Evolutionary conservation across 2,113 vertebrate genomes (phyloP).

Genomic region (Oryzias javanicus): DNA sequence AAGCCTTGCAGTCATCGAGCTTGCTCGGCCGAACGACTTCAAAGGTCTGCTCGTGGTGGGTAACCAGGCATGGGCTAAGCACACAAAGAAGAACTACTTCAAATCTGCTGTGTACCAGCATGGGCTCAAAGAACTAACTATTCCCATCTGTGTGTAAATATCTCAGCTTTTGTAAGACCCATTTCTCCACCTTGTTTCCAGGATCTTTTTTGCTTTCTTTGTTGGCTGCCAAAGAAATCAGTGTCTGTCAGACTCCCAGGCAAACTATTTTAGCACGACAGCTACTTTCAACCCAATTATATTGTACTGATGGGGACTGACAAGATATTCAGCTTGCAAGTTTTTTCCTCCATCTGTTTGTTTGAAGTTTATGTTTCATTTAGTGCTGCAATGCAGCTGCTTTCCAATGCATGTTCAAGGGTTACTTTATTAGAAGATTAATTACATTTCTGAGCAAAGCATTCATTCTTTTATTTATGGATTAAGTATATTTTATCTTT

Average conservation of each 20-base stretch:
- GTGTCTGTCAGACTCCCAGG: constrained; percentile 29
- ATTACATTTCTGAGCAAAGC: too few relatives aligned
- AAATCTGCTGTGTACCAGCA: too few relatives aligned
- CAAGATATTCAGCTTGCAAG: constrained; percentile 30
- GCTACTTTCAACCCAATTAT: constrained; percentile 63
- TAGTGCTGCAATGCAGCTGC: constrained; percentile 32
- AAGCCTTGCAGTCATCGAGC: neutral
- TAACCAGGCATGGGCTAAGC: neutral
- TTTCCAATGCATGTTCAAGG: constrained; percentile 31
- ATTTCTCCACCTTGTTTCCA: too few relatives aligned
- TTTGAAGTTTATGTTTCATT: neutral
- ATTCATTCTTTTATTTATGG: too few relatives aligned
- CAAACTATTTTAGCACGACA: constrained; percentile 57
- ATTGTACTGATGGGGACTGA: constrained; percentile 49
- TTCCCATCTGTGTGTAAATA: too few relatives aligned
- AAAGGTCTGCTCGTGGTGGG: neutral
- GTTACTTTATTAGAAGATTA: constrained; percentile 31
- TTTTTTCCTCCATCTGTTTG: constrained; percentile 11
- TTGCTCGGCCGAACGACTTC: neutral
- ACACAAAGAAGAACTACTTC: too few relatives aligned
- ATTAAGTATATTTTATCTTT: too few relatives aligned
- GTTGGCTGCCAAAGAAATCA: constrained; percentile 51
- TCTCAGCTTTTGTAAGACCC: too few relatives aligned
- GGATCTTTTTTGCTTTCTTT: constrained; percentile 12
- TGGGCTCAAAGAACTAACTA: too few relatives aligned